A percentile compares a stretch with the other conserved stretches of the same genome.
phyloP scores from a whole-genome alignment of 2,113 vertebrate species.

The Toxotes chatareus region DNA sequence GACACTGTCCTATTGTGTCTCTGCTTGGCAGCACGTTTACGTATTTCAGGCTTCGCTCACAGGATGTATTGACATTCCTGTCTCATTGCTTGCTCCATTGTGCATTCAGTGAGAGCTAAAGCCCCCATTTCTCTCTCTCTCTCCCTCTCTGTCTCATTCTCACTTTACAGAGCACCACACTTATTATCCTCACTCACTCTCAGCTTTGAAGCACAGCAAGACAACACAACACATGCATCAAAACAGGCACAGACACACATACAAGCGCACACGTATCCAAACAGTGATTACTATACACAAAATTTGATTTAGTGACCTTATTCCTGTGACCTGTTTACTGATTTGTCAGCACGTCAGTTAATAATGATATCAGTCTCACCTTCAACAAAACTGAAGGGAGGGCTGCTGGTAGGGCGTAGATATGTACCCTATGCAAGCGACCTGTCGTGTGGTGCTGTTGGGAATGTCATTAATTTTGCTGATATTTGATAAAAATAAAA shows the following conservation, averaged over 20 bases:
- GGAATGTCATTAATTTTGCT: too few relatives aligned
- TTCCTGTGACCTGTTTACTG: conserved; percentile 49
- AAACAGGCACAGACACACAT: conserved; percentile 38
- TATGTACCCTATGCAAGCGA: too few relatives aligned
- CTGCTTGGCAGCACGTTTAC: conserved; percentile 68
- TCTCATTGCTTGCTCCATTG: conserved; percentile 72
- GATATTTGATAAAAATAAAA: too few relatives aligned
- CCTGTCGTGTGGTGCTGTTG: too few relatives aligned
- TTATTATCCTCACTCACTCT: conserved; percentile 67
- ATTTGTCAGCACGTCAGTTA: conserved; percentile 30
- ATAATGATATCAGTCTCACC: conserved; percentile 19
- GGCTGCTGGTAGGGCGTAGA: not conserved
- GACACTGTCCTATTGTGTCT: conserved; percentile 58
- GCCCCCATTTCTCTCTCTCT: conserved; percentile 28
- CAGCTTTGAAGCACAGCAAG: conserved; percentile 35
- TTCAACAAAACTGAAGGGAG: not conserved
- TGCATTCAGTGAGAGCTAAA: conserved; percentile 74
- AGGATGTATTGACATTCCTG: conserved; percentile 78
- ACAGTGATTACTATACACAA: conserved; percentile 45
- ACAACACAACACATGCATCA: conserved; percentile 42
- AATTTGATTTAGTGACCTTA: conserved; percentile 38
- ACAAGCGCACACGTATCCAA: conserved; percentile 13
- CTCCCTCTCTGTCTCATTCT: conserved; percentile 32
- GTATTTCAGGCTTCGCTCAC: conserved; percentile 74
- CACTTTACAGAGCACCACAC: conserved; percentile 58